Conservation (phyloP, 2,797 vertebrate species). For the Syngnathus rostellatus region DNA sequence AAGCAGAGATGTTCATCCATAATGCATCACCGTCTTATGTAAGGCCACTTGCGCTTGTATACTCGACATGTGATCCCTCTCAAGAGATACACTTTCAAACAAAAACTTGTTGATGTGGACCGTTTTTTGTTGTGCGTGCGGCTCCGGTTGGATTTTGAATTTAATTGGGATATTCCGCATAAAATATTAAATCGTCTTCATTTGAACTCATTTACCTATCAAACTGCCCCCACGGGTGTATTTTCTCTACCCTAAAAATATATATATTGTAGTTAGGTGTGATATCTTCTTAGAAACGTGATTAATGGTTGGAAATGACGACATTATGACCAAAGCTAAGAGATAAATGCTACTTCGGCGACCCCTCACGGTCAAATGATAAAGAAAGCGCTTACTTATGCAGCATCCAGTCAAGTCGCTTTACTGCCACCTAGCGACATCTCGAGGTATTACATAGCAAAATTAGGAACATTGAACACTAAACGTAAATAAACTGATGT, state of each 20-base stretch:
- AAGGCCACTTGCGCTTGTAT: conserved; percentile 38
- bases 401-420: not conserved
- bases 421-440: not conserved
- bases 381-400: not conserved
- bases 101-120: not conserved
- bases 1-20: conserved; percentile 32
- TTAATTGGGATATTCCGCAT: not conserved
- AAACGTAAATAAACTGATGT: not conserved
- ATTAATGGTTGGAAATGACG: not conserved
- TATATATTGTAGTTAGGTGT: not conserved
- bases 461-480: not conserved
- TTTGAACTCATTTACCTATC: not conserved
- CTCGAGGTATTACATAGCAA: not conserved
- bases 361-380: not conserved
- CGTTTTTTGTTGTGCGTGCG: no score
- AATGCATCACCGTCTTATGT: conserved; percentile 44
- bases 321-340: not conserved
- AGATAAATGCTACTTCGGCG: no score
- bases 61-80: not conserved
- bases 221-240: not conserved
- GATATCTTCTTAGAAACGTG: no score
- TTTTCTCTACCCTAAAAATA: not conserved
- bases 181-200: not conserved
- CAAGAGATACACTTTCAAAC: not conserved
- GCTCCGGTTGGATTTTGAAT: no score